Evolutionary conservation across 1,140 invertebrate species (phyloP), one percentile per base, ranked within the genome.

Genomic region (Portunus trituberculatus): DNA sequence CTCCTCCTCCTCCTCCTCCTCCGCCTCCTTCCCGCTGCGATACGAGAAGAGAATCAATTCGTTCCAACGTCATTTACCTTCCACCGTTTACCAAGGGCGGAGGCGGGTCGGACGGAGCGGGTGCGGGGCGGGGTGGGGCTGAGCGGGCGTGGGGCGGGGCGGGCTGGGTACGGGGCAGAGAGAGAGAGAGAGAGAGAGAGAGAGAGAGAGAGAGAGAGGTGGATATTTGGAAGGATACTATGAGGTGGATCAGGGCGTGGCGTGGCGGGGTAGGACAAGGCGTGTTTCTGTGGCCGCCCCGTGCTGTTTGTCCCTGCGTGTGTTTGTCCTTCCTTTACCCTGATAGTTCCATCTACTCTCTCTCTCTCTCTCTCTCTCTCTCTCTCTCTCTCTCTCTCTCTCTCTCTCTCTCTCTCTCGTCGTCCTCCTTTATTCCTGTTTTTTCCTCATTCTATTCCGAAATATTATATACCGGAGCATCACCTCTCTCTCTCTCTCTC

Each of bases 21-120:
- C n/a, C 67, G 2, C 29, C 91, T 82, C 91, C 31, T 39, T 59
- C 94, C 76, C 39, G 76, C 94, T 95, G 94, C 46, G 94, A 91
- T 39, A 84, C 29, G 89, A 89, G 39, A 45, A 39, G 59, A 91
- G 94, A 95, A 95, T 95, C 94, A 91, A 95, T 95, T 95, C 94
- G 94, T 95, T 95, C 94, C 94, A 48, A 95, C 89, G 94, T 91
- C 94, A 95, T 95, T 95, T 52, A 29, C 89, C 76, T 95, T 91
- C 67, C 48, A 91, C 91, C 94, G 94, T 95, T 95, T 91, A 95
- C 89, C 46, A 67, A 52, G 39, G 90, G 59, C 67, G 89, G 45
- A 8, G 67, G 82, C 39, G 28, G 86, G 31, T 48, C 52, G 32
- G 87, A 32, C 52, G 52, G 93, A 10, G 67, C 87, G 28, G 28